Percentiles rank a stretch among this genome's conserved stretches.
phyloP scores from a whole-genome alignment of 2,113 vertebrate genomes.

The Rissa tridactyla region DNA sequence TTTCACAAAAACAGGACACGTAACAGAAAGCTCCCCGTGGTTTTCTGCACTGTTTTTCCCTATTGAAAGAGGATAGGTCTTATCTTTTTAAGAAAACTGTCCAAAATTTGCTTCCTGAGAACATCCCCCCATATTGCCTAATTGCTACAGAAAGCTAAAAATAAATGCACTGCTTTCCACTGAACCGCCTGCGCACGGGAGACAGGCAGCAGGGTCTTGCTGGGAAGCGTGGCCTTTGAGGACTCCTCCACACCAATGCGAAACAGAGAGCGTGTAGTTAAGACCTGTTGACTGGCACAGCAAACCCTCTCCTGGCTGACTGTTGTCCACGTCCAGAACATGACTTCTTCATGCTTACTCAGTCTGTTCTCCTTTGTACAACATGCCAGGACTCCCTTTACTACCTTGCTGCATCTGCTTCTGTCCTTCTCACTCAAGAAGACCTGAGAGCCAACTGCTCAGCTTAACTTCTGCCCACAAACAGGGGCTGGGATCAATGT shows the following conservation, averaged over 20 bases:
- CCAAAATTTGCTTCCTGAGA: not conserved
- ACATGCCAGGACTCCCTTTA: not conserved
- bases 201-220: not conserved
- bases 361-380: rapidly evolving
- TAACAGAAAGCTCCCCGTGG: not conserved
- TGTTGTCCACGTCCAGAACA: not conserved
- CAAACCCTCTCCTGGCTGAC: not conserved
- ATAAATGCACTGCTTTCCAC: not conserved
- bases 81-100: constrained; percentile 15
- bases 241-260: not conserved
- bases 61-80: not conserved
- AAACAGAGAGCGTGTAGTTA: not conserved
- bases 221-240: not conserved
- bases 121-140: not conserved
- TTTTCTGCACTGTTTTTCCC: not conserved
- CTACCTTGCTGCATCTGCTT: not conserved
- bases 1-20: not conserved
- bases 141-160: not conserved
- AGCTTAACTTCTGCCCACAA: not conserved
- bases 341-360: not conserved
- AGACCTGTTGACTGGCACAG: not conserved
- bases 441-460: not conserved
- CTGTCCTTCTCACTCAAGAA: not conserved
- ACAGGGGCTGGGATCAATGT: not conserved
- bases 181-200: not conserved